phyloP scores from a whole-genome alignment of 2,888 invertebrate genomes.

The Syrphus vitripennis region DNA sequence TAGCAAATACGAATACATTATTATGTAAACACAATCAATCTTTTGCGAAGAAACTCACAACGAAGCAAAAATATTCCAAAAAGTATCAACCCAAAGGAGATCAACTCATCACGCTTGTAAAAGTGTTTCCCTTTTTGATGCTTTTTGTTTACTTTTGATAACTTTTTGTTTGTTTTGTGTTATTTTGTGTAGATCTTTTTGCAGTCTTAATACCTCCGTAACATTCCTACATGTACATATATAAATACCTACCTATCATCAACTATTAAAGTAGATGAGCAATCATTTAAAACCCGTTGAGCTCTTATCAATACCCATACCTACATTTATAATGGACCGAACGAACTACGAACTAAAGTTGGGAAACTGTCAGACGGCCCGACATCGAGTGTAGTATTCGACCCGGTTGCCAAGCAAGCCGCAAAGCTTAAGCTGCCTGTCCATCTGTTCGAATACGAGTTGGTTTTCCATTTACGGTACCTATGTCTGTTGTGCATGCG shows the following conservation, averaged over 20 bases:
- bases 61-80: conserved; percentile 37
- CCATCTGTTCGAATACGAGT: conserved; percentile 56
- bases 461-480: conserved; percentile 64
- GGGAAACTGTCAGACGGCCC: conserved; percentile 34
- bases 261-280: not conserved
- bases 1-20: no score
- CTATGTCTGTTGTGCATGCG: conserved; percentile 61
- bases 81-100: conserved; percentile 32
- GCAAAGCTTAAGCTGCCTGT: conserved; percentile 35
- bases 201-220: no score
- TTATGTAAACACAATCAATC: no score
- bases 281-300: conserved; percentile 12
- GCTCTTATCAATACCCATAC: conserved; percentile 55
- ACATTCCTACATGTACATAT: no score
- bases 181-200: conserved; percentile 14
- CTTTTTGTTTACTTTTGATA: no score
- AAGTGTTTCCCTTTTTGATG: not conserved
- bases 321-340: conserved; percentile 29
- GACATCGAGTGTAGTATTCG: conserved; percentile 12
- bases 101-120: conserved; percentile 42
- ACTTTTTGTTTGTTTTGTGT: not conserved
- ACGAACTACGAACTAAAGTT: conserved; percentile 33
- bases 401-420: conserved; percentile 18
- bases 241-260: not conserved
- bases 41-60: conserved; percentile 51